These are phyloP conservation scores for Sesia apiformis DNA, from an alignment of 2,888 invertebrate species.

Conservation along the genomic window DNA sequence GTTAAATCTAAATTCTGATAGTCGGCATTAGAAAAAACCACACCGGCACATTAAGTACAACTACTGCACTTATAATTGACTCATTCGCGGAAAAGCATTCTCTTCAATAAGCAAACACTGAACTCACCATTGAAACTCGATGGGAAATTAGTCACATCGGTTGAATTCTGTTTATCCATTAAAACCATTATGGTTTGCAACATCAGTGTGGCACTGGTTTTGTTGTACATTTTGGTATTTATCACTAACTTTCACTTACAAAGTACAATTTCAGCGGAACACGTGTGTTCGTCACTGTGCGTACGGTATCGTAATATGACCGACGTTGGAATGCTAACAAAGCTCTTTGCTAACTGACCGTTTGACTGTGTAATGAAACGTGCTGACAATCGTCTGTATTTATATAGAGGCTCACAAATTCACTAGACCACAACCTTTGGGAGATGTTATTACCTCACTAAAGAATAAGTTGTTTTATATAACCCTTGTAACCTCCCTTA, in stretches of 20 bases:
- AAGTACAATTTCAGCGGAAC: background rate
- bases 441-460: slow-evolving; percentile 23
- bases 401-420: slow-evolving; percentile 41
- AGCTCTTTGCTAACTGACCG: slow-evolving; percentile 26
- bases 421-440: slow-evolving; percentile 10
- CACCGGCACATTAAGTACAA: no score
- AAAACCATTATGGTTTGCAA: slow-evolving; percentile 67
- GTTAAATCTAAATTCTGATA: no score
- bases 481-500: no score
- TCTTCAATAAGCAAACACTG: background rate
- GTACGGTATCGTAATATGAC: background rate
- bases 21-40: no score
- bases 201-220: slow-evolving; percentile 65
- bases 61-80: background rate
- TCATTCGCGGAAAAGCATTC: background rate
- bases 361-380: slow-evolving; percentile 41
- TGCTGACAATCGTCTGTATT: slow-evolving; percentile 27
- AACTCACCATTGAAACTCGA: slow-evolving; percentile 49
- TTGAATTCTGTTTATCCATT: slow-evolving; percentile 64
- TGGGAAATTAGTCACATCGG: slow-evolving; percentile 52
- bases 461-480: no score
- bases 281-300: background rate
- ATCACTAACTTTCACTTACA: background rate
- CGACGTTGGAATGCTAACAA: slow-evolving; percentile 1
- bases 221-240: slow-evolving; percentile 44